A percentile compares a stretch with the other conserved stretches of the same genome.
These are phyloP conservation scores for Neodon shergylaensis DNA, from an alignment of 2,113 vertebrate genomes.

Conservation along the genomic window DNA sequence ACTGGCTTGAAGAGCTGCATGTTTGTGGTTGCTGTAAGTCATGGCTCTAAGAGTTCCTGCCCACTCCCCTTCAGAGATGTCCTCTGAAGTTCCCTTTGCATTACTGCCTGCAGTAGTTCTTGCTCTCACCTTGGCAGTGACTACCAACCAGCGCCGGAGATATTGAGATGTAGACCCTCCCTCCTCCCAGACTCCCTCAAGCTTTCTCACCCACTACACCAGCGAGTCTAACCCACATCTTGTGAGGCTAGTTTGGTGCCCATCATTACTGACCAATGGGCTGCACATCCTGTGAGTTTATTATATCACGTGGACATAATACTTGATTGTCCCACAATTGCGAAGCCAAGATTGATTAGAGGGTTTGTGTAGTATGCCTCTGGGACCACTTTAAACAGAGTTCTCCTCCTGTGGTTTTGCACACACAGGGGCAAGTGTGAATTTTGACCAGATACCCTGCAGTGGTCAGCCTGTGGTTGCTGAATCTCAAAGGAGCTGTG, in stretches of 20 bases:
- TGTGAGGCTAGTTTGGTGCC: neutral
- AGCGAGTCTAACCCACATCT: neutral
- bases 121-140: accelerated
- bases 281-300: neutral
- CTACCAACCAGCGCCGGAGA: neutral
- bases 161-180: neutral
- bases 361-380: neutral
- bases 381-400: neutral
- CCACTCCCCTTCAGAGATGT: neutral
- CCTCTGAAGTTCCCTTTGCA: neutral
- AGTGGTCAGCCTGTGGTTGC: neutral
- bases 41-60: neutral
- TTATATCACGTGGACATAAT: neutral
- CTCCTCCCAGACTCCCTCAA: neutral
- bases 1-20: neutral
- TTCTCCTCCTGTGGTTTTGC: constrained; percentile 45
- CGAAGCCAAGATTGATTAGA: neutral
- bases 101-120: neutral
- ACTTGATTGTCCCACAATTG: neutral
- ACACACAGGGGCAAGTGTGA: constrained; percentile 19
- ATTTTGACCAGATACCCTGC: constrained; percentile 53
- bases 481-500: neutral
- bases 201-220: neutral
- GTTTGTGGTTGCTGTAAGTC: neutral
- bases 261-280: neutral